phyloP scores from a whole-genome alignment of 2,888 invertebrate species.

The Cybosia mesomella region DNA sequence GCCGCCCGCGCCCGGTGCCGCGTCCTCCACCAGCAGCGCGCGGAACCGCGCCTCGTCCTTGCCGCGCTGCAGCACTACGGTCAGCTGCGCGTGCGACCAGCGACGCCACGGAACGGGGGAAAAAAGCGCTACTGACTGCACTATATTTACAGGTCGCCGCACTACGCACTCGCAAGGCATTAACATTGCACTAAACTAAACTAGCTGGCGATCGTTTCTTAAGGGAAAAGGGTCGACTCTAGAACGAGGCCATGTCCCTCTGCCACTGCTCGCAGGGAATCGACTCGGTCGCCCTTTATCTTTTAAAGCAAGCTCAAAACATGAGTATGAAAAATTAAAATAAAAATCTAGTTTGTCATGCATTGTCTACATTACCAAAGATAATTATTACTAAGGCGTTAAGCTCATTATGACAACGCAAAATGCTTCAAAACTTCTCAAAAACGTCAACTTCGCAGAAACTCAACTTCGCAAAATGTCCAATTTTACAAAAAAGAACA shows the following conservation, averaged over 20 bases:
- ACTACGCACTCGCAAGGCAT: background rate
- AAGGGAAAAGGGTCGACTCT: background rate
- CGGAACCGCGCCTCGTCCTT: constrained; percentile 92
- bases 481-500: too few relatives aligned
- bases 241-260: too few relatives aligned
- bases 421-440: too few relatives aligned
- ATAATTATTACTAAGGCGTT: too few relatives aligned
- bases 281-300: too few relatives aligned
- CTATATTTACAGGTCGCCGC: too few relatives aligned
- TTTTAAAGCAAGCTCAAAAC: too few relatives aligned
- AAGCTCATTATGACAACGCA: too few relatives aligned
- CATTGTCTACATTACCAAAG: too few relatives aligned
- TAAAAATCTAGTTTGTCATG: background rate
- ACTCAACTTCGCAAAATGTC: too few relatives aligned
- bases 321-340: background rate
- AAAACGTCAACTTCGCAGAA: too few relatives aligned
- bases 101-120: constrained; percentile 65
- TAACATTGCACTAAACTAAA: background rate
- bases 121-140: background rate
- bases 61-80: constrained; percentile 65
- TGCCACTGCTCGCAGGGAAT: too few relatives aligned
- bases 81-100: constrained; percentile 86
- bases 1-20: constrained; percentile 92
- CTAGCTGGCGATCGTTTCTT: background rate
- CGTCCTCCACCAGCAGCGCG: constrained; percentile 97